These are phyloP conservation scores for Leucosticte australis DNA, from an alignment of 2,113 vertebrate genomes.

Conservation along the genomic window DNA sequence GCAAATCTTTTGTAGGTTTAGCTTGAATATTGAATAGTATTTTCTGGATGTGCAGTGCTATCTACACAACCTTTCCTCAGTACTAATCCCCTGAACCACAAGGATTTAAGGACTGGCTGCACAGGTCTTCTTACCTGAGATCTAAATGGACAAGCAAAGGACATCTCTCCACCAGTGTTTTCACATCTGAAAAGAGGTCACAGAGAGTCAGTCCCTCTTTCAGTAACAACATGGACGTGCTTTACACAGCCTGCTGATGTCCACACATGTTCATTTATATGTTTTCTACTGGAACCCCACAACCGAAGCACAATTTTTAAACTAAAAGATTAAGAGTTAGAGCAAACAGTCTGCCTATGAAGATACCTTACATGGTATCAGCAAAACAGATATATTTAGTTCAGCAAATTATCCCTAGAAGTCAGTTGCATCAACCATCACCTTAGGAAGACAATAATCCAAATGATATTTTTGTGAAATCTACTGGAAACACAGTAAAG, in stretches of 20 bases:
- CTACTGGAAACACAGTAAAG: background rate
- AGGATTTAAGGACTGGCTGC: background rate
- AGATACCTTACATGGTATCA: background rate
- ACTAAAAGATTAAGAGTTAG: background rate
- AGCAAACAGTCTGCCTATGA: background rate
- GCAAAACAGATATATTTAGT: background rate
- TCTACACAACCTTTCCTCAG: background rate
- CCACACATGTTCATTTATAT: background rate
- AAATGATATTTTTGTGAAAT: background rate
- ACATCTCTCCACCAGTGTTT: constrained; percentile 82
- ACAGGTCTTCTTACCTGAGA: constrained; percentile 81
- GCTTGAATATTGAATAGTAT: background rate
- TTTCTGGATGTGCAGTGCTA: background rate
- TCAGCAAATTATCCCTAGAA: background rate
- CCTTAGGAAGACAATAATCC: background rate
- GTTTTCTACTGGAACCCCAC: background rate
- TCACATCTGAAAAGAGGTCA: constrained; percentile 79
- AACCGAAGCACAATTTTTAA: background rate
- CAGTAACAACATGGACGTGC: rapidly evolving
- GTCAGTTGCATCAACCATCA: background rate
- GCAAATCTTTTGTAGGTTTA: background rate
- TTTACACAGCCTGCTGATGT: background rate
- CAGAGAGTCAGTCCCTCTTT: background rate
- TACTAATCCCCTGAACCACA: background rate
- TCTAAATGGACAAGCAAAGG: constrained; percentile 83